phyloP scores from a whole-genome alignment of 2,797 vertebrate genomes.

The Channallabes apus region DNA sequence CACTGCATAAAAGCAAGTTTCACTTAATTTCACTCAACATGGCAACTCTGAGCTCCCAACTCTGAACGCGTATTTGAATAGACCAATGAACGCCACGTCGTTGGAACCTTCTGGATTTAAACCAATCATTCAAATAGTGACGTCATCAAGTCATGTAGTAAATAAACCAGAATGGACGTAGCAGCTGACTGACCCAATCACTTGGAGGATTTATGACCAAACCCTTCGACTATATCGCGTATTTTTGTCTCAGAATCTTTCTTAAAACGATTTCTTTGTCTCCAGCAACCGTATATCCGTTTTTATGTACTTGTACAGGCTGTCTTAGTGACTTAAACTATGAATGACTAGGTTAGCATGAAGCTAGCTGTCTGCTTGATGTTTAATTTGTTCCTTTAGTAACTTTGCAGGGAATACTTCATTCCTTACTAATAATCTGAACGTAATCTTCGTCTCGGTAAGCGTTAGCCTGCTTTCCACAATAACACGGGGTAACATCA shows the following conservation, averaged over 20 bases:
- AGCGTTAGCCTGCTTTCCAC: background rate
- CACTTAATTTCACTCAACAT: background rate
- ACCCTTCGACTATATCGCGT: background rate
- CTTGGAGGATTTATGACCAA: background rate
- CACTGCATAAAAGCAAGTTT: no score
- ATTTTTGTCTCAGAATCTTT: background rate
- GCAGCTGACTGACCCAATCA: conserved; percentile 27
- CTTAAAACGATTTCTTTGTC: background rate
- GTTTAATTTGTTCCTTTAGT: background rate
- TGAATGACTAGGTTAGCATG: conserved; percentile 28
- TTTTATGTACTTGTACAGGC: background rate
- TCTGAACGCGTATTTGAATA: conserved; percentile 34
- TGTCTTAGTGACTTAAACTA: background rate
- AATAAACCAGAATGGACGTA: conserved; percentile 75
- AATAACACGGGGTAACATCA: no score
- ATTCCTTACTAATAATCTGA: background rate
- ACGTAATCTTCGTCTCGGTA: background rate
- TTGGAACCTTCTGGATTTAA: conserved; percentile 62
- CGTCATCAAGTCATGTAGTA: conserved; percentile 70
- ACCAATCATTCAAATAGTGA: conserved; percentile 67
- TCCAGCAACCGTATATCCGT: background rate
- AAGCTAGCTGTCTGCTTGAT: background rate
- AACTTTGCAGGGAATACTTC: background rate
- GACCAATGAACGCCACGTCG: conserved; percentile 63
- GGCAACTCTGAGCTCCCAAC: background rate